Conservation (phyloP, 2,888 invertebrate species). For the Pachymerium ferrugineum region DNA sequence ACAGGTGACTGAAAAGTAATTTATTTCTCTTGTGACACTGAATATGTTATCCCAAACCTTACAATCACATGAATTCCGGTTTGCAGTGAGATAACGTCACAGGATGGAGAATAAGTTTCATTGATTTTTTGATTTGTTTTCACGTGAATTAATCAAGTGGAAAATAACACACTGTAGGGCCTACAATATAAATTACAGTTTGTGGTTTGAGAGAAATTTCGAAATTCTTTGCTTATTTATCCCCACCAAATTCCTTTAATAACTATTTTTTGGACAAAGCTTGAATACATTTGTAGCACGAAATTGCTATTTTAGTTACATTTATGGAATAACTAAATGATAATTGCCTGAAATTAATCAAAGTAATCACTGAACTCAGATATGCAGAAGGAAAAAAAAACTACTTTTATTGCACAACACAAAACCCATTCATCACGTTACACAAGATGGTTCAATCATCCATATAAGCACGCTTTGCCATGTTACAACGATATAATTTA, state of each 20-base stretch:
- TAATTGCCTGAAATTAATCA: not conserved
- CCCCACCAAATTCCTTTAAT: not conserved
- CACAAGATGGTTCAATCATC: not conserved
- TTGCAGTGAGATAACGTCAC: no score
- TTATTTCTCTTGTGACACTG: no score
- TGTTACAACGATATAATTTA: constrained; percentile 42
- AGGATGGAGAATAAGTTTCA: not conserved
- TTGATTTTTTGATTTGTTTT: not conserved
- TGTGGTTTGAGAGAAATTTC: no score
- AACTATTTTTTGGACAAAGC: no score
- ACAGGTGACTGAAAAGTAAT: no score
- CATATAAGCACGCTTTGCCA: not conserved
- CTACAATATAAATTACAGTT: no score
- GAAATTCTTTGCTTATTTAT: not conserved
- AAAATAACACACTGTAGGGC: no score
- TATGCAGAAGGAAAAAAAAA: not conserved
- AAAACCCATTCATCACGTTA: not conserved
- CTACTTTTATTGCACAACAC: not conserved
- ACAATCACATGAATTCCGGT: no score
- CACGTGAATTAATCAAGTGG: not conserved
- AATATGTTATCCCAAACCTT: no score
- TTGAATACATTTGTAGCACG: no score
- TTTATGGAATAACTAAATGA: not conserved
- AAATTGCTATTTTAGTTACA: no score
- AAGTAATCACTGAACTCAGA: not conserved